Percentiles rank a stretch among this genome's conserved stretches.
Conservation (phyloP, 2,113 vertebrate genomes). For the Labrus mixtus region DNA sequence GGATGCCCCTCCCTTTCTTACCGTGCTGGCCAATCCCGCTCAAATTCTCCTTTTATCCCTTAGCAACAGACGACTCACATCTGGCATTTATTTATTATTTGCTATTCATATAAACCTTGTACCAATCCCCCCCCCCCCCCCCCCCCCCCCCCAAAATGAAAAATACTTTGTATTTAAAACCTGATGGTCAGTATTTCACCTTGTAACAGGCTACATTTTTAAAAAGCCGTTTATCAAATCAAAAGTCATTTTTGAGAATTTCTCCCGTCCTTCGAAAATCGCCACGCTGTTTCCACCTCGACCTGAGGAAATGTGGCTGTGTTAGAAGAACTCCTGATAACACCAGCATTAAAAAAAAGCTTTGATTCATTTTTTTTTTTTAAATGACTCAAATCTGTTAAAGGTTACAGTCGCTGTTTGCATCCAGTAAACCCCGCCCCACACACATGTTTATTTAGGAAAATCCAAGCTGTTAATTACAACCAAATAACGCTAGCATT, state of each 20-base stretch:
- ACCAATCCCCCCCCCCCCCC: no score
- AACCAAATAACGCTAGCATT: constrained; percentile 5
- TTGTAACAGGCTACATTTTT: not conserved
- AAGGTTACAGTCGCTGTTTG: not conserved
- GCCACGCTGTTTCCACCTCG: not conserved
- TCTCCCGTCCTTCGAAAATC: no score
- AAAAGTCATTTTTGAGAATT: no score
- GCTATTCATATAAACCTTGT: not conserved
- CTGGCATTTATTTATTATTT: not conserved
- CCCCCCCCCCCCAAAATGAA: not conserved
- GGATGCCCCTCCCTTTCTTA: not conserved
- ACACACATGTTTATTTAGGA: not conserved
- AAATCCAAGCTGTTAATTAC: constrained; percentile 31
- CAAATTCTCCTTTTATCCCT: not conserved
- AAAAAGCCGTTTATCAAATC: no score
- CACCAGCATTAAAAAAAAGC: not conserved
- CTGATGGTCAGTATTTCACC: not conserved
- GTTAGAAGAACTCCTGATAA: not conserved
- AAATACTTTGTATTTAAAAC: not conserved
- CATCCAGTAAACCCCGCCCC: not conserved
- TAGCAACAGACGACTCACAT: not conserved
- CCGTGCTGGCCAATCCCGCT: not conserved
- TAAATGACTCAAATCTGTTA: not conserved
- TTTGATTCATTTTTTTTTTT: no score
- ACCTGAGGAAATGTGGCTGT: not conserved